Percentiles rank a stretch among this genome's conserved stretches.
These are phyloP conservation scores for Lamellibrachia columna DNA, from an alignment of 2,888 invertebrate species.

Conservation along the genomic window DNA sequence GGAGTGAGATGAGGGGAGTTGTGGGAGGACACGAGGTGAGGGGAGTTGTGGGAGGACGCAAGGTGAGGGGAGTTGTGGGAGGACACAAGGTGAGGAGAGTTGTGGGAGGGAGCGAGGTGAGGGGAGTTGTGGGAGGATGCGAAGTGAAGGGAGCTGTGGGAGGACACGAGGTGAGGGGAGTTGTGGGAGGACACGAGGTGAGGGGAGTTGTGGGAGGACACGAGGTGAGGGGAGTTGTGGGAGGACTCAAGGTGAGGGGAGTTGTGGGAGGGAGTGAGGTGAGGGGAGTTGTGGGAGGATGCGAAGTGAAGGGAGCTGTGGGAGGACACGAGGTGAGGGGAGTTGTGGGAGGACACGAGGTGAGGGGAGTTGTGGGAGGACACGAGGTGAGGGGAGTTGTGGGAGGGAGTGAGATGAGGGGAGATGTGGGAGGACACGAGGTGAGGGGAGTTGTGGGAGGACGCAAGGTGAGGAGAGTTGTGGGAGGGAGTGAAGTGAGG, in stretches of 20 bases:
- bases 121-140: neutral
- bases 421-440: slow-evolving; percentile 71
- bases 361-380: slow-evolving; percentile 75
- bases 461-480: slow-evolving; percentile 60
- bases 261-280: slow-evolving; percentile 70
- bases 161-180: slow-evolving; percentile 65
- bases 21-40: too few species aligned
- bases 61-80: slow-evolving; percentile 46
- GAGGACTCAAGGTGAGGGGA: too few species aligned
- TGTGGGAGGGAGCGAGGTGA: slow-evolving; percentile 70
- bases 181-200: too few species aligned
- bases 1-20: slow-evolving; percentile 63
- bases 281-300: neutral
- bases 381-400: slow-evolving; percentile 56
- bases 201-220: slow-evolving; percentile 74
- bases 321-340: slow-evolving; percentile 67
- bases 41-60: slow-evolving; percentile 73
- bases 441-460: slow-evolving; percentile 71
- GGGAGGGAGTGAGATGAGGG: too few species aligned
- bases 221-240: slow-evolving; percentile 52
- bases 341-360: too few species aligned
- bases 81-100: too few species aligned
- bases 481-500: too few species aligned
- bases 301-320: too few species aligned
- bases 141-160: too few species aligned